Conservation (phyloP, 2,113 vertebrate genomes). For the Danionella cerebrum region DNA sequence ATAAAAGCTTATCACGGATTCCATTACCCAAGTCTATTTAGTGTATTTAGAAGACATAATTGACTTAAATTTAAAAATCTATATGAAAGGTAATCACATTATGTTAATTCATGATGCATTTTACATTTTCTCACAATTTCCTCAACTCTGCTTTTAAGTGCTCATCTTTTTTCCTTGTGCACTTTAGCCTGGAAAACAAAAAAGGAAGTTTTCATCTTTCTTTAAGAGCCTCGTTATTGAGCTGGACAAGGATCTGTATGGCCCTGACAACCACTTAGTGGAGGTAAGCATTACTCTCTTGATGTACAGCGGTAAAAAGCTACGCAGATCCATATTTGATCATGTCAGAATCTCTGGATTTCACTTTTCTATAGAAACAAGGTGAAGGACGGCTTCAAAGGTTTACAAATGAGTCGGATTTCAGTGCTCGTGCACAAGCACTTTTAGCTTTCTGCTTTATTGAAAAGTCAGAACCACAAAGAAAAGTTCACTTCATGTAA, state of each 20-base stretch:
- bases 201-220: conserved; percentile 83
- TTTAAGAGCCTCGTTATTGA: conserved; percentile 87
- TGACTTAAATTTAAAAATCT: no score
- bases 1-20: no score
- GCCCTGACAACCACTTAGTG: conserved; percentile 83
- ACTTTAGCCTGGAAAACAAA: conserved; percentile 78
- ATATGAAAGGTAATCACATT: no score
- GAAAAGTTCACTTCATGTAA: background rate
- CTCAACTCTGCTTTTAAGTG: background rate
- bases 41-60: background rate
- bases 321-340: background rate
- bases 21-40: no score
- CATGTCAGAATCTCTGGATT: background rate
- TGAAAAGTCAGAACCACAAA: background rate
- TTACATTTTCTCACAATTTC: no score
- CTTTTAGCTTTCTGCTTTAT: background rate
- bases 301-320: background rate
- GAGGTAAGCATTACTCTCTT: conserved; percentile 61
- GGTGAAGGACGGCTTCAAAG: background rate
- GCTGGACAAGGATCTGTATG: conserved; percentile 83
- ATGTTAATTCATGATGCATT: no score
- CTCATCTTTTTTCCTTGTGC: background rate
- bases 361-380: background rate
- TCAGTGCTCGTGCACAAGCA: background rate
- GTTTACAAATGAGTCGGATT: background rate